Conservation (phyloP, 2,113 vertebrate species). For the Lepus europaeus region DNA sequence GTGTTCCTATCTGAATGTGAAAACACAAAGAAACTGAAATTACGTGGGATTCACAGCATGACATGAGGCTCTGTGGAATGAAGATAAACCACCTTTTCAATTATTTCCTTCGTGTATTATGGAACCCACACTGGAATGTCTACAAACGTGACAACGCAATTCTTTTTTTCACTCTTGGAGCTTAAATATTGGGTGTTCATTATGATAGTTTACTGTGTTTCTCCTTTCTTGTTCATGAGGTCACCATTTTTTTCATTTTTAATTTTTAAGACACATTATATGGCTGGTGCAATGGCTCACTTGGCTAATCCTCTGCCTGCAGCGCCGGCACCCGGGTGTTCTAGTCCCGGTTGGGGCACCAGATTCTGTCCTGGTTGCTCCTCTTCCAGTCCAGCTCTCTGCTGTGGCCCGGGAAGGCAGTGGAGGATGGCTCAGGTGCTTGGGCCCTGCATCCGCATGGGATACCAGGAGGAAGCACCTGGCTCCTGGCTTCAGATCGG, state of each 20-base stretch:
- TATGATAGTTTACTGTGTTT: not conserved
- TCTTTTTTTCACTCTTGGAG: not conserved
- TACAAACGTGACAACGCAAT: not conserved
- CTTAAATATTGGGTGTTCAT: not conserved
- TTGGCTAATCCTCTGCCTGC: too few relatives aligned
- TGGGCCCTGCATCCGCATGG: too few relatives aligned
- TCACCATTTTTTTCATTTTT: not conserved
- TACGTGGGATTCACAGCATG: not conserved
- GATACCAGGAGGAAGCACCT: too few relatives aligned
- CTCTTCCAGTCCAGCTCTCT: too few relatives aligned
- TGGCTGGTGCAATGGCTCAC: not conserved
- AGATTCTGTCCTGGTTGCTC: too few relatives aligned
- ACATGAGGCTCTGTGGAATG: not conserved
- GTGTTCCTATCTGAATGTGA: not conserved
- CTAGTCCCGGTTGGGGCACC: too few relatives aligned
- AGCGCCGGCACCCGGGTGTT: too few relatives aligned
- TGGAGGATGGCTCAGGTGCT: too few relatives aligned
- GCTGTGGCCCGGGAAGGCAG: too few relatives aligned
- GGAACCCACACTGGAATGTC: not conserved
- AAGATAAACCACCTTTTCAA: not conserved
- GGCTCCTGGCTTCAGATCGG: too few relatives aligned
- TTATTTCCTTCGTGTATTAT: slow-evolving; percentile 33
- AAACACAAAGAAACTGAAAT: not conserved
- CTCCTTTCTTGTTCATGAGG: not conserved
- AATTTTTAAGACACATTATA: slow-evolving; percentile 3